Conservation (phyloP, 2,113 vertebrate genomes). For the Stercorarius parasiticus region DNA sequence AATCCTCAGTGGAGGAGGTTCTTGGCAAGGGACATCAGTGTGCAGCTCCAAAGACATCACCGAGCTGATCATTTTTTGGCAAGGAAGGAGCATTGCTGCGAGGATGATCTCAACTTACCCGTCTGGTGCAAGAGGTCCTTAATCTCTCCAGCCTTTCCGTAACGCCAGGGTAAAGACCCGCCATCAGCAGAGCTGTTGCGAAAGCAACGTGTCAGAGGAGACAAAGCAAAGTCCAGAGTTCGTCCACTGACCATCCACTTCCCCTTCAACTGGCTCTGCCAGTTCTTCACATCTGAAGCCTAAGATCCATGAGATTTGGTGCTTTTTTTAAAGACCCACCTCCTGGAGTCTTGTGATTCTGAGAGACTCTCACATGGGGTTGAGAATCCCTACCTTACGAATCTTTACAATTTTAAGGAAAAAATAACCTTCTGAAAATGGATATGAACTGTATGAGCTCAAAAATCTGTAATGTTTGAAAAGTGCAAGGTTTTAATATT, state of each 20-base stretch:
- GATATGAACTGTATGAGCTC: fast-evolving
- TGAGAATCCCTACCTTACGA: background rate
- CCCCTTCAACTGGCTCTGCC: fast-evolving
- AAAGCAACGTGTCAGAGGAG: background rate
- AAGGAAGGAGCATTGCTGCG: background rate
- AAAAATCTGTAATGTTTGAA: background rate
- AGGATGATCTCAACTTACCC: background rate
- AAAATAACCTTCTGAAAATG: background rate
- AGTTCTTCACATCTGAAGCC: background rate
- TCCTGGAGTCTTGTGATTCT: background rate
- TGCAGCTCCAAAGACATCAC: background rate
- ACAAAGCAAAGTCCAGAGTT: background rate
- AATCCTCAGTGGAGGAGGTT: background rate
- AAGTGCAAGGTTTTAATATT: background rate
- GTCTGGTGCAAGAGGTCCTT: background rate
- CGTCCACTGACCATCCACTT: fast-evolving
- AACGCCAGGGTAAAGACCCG: fast-evolving
- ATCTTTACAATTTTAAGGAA: background rate
- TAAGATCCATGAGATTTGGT: background rate
- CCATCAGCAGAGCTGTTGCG: background rate
- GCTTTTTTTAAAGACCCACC: background rate
- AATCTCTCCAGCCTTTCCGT: background rate
- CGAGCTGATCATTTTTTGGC: background rate
- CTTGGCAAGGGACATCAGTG: background rate
- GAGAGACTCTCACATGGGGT: background rate